These are phyloP conservation scores for Lumbricus terrestris DNA, from an alignment of 2,888 invertebrate genomes.

Conservation along the genomic window DNA sequence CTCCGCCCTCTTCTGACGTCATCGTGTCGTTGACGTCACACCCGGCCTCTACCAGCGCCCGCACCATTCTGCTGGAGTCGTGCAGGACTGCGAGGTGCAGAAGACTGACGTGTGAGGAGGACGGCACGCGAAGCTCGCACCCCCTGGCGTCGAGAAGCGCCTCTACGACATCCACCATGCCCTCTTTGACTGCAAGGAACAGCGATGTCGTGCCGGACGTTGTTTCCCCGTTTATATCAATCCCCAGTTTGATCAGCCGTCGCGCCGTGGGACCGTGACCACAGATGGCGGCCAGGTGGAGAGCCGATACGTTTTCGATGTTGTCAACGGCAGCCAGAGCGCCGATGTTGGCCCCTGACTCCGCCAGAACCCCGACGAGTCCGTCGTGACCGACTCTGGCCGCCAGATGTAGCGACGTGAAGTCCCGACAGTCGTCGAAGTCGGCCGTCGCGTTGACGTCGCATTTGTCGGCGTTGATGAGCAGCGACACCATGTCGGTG, in stretches of 20 bases:
- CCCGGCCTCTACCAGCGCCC: slow-evolving; percentile 28
- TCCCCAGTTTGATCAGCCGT: slow-evolving; percentile 21
- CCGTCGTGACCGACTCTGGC: slow-evolving; percentile 31
- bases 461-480: slow-evolving; percentile 29
- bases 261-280: slow-evolving; percentile 33
- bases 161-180: slow-evolving; percentile 33
- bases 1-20: slow-evolving; percentile 35
- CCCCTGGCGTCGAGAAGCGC: slow-evolving; percentile 34
- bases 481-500: slow-evolving; percentile 15
- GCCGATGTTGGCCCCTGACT: slow-evolving; percentile 21
- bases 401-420: slow-evolving; percentile 38
- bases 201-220: slow-evolving; percentile 36
- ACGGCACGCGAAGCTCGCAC: slow-evolving; percentile 30
- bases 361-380: slow-evolving; percentile 30
- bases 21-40: slow-evolving; percentile 33
- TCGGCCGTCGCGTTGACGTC: slow-evolving; percentile 29
- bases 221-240: slow-evolving; percentile 36
- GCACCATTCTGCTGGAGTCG: slow-evolving; percentile 31
- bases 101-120: slow-evolving; percentile 28
- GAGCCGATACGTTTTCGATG: slow-evolving; percentile 35
- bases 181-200: slow-evolving; percentile 39
- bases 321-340: slow-evolving; percentile 30
- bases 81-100: slow-evolving; percentile 37
- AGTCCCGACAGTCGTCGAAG: slow-evolving; percentile 31
- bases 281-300: slow-evolving; percentile 38